phyloP scores from a whole-genome alignment of 2,797 vertebrate species.

The Gymnothorax reevesii region DNA sequence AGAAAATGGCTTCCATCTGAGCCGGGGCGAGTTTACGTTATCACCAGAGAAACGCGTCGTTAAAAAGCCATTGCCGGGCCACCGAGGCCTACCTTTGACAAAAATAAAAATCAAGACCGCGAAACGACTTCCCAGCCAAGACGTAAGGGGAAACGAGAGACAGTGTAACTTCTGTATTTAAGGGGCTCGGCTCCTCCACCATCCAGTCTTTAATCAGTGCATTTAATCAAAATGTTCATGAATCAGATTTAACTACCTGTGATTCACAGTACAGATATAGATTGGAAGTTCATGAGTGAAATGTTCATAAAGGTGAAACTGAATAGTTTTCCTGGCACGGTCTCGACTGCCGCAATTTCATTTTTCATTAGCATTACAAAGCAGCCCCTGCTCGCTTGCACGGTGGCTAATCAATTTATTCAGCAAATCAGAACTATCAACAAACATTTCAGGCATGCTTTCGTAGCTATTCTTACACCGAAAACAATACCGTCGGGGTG shows the following conservation, averaged over 20 bases:
- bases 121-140: conserved; percentile 31
- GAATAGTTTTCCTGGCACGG: not conserved
- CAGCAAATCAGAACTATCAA: conserved; percentile 57
- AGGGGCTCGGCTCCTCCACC: not conserved
- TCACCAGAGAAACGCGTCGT: conserved; percentile 13
- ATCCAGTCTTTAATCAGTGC: not conserved
- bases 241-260: conserved; percentile 25
- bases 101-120: conserved; percentile 30
- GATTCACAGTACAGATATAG: not conserved
- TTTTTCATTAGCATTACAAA: conserved; percentile 50
- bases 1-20: conserved; percentile 8
- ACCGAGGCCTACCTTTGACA: conserved; percentile 9
- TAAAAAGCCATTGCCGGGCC: conserved; percentile 65
- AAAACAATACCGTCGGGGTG: conserved; percentile 48
- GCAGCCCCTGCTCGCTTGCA: conserved; percentile 20
- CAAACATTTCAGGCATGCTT: conserved; percentile 47
- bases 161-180: not conserved
- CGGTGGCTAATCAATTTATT: conserved; percentile 54
- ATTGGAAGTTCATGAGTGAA: too few relatives aligned
- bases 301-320: not conserved
- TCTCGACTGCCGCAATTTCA: not conserved
- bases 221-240: not conserved
- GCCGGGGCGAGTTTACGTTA: not conserved
- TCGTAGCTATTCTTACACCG: conserved; percentile 43
- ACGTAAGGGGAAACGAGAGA: conserved; percentile 1